A percentile compares a stretch with the other conserved stretches of the same genome.
These are phyloP conservation scores for Psilopogon haemacephalus DNA, from an alignment of 2,113 vertebrate genomes.

Conservation along the genomic window DNA sequence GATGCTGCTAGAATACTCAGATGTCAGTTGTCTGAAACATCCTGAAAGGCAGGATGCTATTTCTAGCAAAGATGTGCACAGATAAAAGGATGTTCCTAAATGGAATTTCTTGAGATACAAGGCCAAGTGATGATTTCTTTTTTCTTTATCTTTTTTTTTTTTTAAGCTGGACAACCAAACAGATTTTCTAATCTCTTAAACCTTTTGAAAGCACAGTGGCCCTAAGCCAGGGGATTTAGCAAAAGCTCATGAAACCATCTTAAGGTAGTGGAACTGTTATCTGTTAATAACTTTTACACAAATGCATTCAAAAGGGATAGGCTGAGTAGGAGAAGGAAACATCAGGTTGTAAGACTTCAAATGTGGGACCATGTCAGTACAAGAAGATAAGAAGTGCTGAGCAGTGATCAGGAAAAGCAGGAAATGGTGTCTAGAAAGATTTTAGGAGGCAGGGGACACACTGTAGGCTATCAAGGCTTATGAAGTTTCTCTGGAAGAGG, in stretches of 20 bases:
- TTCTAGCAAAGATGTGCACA: background rate
- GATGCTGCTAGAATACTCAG: background rate
- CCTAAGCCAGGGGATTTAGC: background rate
- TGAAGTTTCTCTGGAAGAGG: background rate
- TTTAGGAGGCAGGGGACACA: background rate
- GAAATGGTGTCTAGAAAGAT: background rate
- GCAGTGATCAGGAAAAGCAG: background rate
- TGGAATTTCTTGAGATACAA: background rate
- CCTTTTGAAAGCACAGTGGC: background rate
- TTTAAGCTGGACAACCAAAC: background rate
- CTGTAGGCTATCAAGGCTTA: background rate
- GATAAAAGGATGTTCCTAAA: background rate
- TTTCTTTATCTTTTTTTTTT: conserved; percentile 6
- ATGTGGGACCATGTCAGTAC: background rate
- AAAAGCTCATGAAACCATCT: background rate
- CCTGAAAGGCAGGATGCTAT: background rate
- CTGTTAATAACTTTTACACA: background rate
- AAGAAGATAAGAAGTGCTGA: background rate
- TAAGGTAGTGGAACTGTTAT: background rate
- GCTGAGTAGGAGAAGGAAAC: background rate
- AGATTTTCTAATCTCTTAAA: background rate
- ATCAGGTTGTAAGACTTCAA: background rate
- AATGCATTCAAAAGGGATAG: background rate
- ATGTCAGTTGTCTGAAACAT: background rate
- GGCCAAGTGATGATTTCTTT: background rate